Conservation (phyloP, 2,113 vertebrate genomes). For the Sardina pilchardus region DNA sequence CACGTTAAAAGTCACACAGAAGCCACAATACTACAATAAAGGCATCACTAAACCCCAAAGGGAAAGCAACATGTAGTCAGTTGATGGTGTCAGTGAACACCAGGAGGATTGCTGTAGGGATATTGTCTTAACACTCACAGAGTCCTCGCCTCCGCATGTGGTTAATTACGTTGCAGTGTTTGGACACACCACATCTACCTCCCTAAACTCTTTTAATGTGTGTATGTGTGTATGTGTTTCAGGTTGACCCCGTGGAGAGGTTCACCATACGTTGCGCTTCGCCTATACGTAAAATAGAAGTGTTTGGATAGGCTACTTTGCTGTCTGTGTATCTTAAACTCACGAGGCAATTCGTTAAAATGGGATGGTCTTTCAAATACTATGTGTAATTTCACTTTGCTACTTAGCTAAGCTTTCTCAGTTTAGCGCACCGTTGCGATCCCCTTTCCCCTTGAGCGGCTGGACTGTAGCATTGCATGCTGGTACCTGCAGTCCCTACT, state of each 20-base stretch:
- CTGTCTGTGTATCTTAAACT: background rate
- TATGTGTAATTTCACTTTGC: constrained; percentile 66
- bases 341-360: background rate
- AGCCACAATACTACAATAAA: background rate
- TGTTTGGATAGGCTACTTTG: background rate
- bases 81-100: background rate
- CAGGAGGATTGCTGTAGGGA: background rate
- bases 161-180: constrained; percentile 64
- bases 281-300: constrained; percentile 24
- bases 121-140: constrained; percentile 39
- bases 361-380: constrained; percentile 22
- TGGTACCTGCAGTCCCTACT: constrained; percentile 74
- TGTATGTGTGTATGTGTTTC: background rate
- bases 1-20: background rate
- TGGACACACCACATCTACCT: constrained; percentile 44
- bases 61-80: background rate
- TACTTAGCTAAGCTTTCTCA: constrained; percentile 67
- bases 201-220: constrained; percentile 52
- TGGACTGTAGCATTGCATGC: constrained; percentile 73
- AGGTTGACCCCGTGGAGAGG: constrained; percentile 35
- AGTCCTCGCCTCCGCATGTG: constrained; percentile 60
- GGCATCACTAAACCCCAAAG: background rate
- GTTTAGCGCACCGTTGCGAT: constrained; percentile 80
- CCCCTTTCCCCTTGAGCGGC: constrained; percentile 79
- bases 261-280: constrained; percentile 7